Evolutionary conservation across 2,113 vertebrate genomes (phyloP).

Genomic region (Ptilonorhynchus violaceus): DNA sequence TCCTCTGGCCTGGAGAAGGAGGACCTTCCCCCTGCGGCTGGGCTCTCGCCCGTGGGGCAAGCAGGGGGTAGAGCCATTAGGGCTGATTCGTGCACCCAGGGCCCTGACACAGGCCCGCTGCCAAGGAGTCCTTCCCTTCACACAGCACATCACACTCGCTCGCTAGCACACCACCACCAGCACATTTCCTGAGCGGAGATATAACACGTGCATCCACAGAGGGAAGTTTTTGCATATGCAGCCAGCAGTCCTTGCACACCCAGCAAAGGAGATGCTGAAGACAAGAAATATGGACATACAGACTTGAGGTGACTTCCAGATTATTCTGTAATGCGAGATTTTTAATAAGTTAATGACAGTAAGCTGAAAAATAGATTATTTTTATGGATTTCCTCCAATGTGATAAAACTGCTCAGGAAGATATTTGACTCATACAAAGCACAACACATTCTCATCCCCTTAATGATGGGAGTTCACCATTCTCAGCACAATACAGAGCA

Average conservation of each 20-base stretch:
- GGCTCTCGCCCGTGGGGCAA: rapidly evolving
- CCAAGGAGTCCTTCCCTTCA: too few species aligned
- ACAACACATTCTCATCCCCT: not conserved
- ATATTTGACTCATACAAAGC: not conserved
- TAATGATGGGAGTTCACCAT: not conserved
- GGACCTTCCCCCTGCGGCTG: rapidly evolving
- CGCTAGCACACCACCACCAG: too few species aligned
- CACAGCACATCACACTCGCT: not conserved
- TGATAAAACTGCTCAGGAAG: not conserved
- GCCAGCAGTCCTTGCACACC: not conserved
- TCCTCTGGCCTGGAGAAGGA: too few species aligned
- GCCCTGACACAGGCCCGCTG: too few species aligned
- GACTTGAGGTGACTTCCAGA: not conserved
- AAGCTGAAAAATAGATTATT: not conserved
- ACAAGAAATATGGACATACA: too few species aligned
- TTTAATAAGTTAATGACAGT: not conserved
- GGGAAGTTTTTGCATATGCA: not conserved
- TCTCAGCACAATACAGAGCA: not conserved
- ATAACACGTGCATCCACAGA: rapidly evolving
- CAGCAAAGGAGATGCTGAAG: not conserved
- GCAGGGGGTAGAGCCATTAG: not conserved
- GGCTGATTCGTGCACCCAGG: too few species aligned
- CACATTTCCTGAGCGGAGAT: not conserved
- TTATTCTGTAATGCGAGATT: not conserved
- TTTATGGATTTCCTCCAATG: not conserved